These are phyloP conservation scores for Diadophis punctatus DNA, from an alignment of 2,113 vertebrate species.

Conservation along the genomic window DNA sequence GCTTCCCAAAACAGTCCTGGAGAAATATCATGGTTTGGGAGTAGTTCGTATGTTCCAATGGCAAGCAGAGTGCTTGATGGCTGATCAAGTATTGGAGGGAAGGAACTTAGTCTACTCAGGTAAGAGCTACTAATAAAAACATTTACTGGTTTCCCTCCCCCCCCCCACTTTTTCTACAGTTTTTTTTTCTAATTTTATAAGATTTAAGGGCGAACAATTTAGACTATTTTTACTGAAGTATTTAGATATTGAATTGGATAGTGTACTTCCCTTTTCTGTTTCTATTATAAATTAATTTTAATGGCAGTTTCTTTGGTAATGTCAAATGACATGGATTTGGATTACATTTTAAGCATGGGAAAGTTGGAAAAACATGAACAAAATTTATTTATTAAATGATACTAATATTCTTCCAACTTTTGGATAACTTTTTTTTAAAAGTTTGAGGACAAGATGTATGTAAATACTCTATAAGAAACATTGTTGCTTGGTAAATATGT, in stretches of 20 bases:
- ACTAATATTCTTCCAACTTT: background rate
- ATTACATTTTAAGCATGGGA: background rate
- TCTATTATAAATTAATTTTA: background rate
- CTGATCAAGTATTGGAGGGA: conserved; percentile 85
- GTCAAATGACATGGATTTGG: background rate
- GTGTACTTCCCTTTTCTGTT: background rate
- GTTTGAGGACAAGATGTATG: background rate
- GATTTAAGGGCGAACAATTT: background rate
- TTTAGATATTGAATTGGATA: background rate
- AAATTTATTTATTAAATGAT: background rate
- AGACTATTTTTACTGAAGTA: background rate
- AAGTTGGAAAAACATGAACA: background rate
- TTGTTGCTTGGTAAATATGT: background rate
- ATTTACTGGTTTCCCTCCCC: background rate
- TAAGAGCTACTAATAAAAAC: conserved; percentile 51
- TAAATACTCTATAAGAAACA: background rate
- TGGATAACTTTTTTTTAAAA: background rate
- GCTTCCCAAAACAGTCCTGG: conserved; percentile 82
- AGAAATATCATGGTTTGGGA: conserved; percentile 83
- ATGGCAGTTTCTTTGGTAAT: background rate
- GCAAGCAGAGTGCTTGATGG: conserved; percentile 93
- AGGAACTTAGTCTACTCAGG: conserved; percentile 94
- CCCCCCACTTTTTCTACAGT: background rate
- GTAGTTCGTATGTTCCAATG: conserved; percentile 93
- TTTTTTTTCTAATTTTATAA: background rate